Evolutionary conservation across 53 echinoderm and acorn worm species (phyloP).

Genomic region (Patiria pectinifera): DNA sequence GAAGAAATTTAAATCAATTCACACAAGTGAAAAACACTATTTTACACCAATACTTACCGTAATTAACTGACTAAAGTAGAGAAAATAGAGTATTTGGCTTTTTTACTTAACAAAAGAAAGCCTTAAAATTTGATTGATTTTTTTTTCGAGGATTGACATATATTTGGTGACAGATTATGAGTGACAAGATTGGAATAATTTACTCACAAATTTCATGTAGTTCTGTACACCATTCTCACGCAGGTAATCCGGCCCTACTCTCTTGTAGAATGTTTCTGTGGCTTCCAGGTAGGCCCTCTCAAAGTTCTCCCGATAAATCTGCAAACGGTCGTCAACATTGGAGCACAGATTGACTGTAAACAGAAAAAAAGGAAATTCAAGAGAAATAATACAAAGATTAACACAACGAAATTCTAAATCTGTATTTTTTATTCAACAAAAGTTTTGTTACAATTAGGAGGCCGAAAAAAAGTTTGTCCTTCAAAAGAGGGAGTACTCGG

Average conservation of each 20-base stretch:
- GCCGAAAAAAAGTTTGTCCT: neutral
- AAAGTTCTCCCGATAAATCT: conserved; percentile 96
- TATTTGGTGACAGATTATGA: neutral
- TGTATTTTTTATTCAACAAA: too few species aligned
- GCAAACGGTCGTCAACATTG: conserved; percentile 89
- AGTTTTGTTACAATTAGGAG: too few species aligned
- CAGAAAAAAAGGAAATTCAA: neutral
- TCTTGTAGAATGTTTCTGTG: conserved; percentile 93
- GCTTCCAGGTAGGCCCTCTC: conserved; percentile 96
- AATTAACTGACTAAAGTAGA: too few species aligned
- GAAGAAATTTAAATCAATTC: too few species aligned
- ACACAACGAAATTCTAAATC: too few species aligned
- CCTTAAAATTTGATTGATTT: too few species aligned
- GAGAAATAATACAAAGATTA: neutral
- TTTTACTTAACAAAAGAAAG: too few species aligned
- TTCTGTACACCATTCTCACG: conserved; percentile 96
- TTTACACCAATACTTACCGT: too few species aligned
- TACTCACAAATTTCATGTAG: conserved; percentile 98
- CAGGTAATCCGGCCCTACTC: conserved; percentile 89
- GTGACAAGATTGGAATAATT: neutral
- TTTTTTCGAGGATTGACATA: too few species aligned
- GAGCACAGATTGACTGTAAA: conserved; percentile 91
- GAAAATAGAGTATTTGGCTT: too few species aligned
- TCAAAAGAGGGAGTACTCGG: neutral
- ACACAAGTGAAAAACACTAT: too few species aligned